Conservation (phyloP, 2,888 invertebrate species). For the Gnatocerus cornutus region DNA sequence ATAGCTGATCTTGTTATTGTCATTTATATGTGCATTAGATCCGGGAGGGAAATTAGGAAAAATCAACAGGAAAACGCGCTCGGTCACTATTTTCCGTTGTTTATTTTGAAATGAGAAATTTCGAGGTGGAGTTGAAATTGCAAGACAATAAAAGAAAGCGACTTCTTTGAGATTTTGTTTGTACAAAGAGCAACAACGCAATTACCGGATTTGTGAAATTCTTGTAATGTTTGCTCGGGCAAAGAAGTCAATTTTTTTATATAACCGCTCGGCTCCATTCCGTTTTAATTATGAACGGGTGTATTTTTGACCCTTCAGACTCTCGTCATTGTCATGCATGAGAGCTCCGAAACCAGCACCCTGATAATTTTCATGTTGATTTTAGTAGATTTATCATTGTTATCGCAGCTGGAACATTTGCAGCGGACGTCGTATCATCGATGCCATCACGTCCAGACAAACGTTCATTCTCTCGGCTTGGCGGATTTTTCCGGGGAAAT, state of each 20-base stretch:
- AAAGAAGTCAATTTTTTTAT: background rate
- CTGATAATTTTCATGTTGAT: conserved; percentile 4
- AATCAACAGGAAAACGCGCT: background rate
- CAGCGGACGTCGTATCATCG: conserved; percentile 8
- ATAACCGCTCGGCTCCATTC: background rate
- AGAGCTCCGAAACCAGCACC: background rate
- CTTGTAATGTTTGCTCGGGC: no score
- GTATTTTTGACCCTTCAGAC: background rate
- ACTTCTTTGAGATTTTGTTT: no score
- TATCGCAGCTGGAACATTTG: conserved; percentile 9
- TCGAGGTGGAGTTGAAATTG: no score
- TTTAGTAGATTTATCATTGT: conserved; percentile 18
- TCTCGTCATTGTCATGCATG: background rate
- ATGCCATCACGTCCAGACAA: conserved; percentile 17
- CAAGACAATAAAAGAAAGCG: no score
- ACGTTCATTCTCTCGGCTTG: background rate
- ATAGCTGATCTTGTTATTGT: conserved; percentile 55
- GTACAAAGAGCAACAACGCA: no score
- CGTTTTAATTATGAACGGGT: background rate
- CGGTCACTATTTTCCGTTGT: no score
- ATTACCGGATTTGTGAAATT: no score
- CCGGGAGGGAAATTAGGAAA: conserved; percentile 1
- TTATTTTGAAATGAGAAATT: no score
- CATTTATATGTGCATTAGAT: conserved; percentile 48
- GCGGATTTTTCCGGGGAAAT: conserved; percentile 11